These are phyloP conservation scores for Bedellia somnulentella DNA, from an alignment of 2,888 invertebrate species.

Conservation along the genomic window DNA sequence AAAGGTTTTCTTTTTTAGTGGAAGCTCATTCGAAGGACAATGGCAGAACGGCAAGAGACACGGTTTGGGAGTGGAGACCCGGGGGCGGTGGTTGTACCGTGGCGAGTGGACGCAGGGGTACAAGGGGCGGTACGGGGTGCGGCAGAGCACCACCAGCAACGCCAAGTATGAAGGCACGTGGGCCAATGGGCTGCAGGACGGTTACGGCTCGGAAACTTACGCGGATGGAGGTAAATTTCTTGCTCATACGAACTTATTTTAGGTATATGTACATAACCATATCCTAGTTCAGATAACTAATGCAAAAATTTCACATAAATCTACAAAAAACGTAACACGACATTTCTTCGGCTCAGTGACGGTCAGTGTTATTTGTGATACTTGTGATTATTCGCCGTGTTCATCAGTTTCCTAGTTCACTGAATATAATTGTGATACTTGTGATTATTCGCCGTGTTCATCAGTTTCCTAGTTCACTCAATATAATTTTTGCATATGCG, in stretches of 20 bases:
- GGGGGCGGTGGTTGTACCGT: constrained; percentile 95
- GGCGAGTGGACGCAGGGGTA: constrained; percentile 99
- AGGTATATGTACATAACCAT: background rate
- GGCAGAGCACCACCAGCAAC: constrained; percentile 92
- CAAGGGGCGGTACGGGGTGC: constrained; percentile 97
- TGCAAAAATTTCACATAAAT: background rate
- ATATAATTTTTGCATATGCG: no score
- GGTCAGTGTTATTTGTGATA: no score
- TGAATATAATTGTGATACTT: no score
- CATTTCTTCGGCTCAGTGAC: no score
- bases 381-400: no score
- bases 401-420: no score
- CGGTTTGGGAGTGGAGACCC: constrained; percentile 95
- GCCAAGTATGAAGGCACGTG: constrained; percentile 98
- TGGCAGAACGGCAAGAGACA: constrained; percentile 99
- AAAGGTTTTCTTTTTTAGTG: constrained; percentile 75
- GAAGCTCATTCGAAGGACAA: constrained; percentile 95
- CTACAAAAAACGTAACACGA: no score
- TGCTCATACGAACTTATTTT: constrained; percentile 8
- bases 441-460: no score
- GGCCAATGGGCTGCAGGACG: constrained; percentile 98
- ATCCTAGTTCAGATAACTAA: background rate
- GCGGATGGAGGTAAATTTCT: constrained; percentile 92
- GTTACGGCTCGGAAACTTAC: constrained; percentile 99
- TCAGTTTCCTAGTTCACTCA: no score